Conservation (phyloP, 2,113 vertebrate species). For the Melozone crissalis region DNA sequence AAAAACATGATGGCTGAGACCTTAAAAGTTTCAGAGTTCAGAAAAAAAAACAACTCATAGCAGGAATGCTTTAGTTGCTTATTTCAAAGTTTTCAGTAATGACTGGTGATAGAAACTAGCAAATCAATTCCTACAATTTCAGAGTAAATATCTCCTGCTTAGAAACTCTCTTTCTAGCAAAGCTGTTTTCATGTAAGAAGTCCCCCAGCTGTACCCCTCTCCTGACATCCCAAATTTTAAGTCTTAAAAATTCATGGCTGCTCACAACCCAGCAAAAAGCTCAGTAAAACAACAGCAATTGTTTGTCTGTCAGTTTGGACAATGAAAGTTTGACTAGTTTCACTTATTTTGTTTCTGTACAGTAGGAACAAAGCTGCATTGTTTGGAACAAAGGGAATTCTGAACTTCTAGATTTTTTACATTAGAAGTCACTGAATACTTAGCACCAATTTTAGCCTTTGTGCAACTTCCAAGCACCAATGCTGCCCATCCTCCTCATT, state of each 20-base stretch:
- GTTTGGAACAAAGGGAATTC: conserved; percentile 50
- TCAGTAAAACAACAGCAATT: conserved; percentile 7
- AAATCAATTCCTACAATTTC: background rate
- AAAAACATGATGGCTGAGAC: accelerated
- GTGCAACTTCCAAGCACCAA: background rate
- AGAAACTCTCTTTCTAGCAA: background rate
- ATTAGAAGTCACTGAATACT: conserved; percentile 20
- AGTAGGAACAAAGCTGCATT: conserved; percentile 37
- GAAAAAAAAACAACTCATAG: background rate
- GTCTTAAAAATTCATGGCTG: background rate
- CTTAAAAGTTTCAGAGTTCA: background rate
- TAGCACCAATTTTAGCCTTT: background rate
- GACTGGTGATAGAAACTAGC: background rate
- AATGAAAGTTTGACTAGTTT: conserved; percentile 52
- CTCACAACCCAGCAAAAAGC: background rate
- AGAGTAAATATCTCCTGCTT: background rate
- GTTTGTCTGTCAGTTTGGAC: background rate
- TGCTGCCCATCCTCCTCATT: background rate
- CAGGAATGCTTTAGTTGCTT: background rate
- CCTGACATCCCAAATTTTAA: background rate
- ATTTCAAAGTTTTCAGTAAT: background rate
- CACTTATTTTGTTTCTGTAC: conserved; percentile 49
- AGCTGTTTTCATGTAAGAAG: background rate
- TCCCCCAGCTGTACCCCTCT: background rate
- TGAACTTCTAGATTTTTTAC: conserved; percentile 50